Evolutionary conservation across 2,888 invertebrate species (phyloP).

Genomic region (Prenolepis imparis): DNA sequence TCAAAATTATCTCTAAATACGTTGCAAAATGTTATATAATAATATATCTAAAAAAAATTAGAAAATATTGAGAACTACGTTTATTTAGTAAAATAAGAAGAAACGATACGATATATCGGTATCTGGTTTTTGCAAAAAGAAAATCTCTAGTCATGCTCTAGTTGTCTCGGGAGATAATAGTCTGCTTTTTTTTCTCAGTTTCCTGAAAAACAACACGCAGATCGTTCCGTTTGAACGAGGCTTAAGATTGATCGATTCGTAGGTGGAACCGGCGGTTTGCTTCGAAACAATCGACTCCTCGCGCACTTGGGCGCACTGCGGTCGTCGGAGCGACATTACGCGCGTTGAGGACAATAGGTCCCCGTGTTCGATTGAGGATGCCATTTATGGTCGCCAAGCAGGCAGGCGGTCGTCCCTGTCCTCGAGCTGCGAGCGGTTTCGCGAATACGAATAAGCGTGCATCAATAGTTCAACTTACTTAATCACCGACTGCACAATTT

Average conservation of each 20-base stretch:
- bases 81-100: not conserved
- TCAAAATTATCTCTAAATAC: not conserved
- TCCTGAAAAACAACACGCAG: not conserved
- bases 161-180: not conserved
- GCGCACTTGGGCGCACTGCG: constrained; percentile 59
- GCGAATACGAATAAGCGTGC: constrained; percentile 42
- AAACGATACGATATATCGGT: not conserved
- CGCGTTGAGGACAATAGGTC: constrained; percentile 63
- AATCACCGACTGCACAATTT: not conserved
- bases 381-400: constrained; percentile 71
- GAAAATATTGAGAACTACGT: not conserved
- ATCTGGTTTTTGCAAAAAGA: not conserved
- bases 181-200: not conserved
- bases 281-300: constrained; percentile 67
- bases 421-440: constrained; percentile 59
- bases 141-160: not conserved
- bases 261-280: constrained; percentile 59
- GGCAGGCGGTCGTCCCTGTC: constrained; percentile 56
- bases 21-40: not conserved
- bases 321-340: not conserved
- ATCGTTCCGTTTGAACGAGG: constrained; percentile 5
- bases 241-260: constrained; percentile 54
- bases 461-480: constrained; percentile 7
- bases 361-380: constrained; percentile 56
- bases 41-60: not conserved